These are phyloP conservation scores for Clarias platycephalus DNA, from an alignment of 2,797 vertebrate genomes.

Conservation along the genomic window DNA sequence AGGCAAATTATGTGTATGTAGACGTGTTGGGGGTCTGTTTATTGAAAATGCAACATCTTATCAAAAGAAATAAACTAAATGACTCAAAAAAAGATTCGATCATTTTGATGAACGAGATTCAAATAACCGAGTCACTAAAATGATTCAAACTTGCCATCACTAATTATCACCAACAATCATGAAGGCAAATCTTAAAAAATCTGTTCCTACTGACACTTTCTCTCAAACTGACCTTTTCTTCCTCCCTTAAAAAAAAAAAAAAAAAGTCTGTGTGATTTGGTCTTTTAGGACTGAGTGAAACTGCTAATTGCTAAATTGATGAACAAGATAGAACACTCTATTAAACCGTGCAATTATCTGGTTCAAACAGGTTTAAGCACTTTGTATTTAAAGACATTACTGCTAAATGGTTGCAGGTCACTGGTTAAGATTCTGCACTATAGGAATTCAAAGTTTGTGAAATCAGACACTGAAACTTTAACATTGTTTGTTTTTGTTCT, in stretches of 20 bases:
- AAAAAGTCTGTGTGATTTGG: background rate
- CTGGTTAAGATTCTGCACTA: background rate
- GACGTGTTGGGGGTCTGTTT: too few relatives aligned
- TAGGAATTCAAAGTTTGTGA: background rate
- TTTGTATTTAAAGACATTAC: background rate
- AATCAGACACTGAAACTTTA: background rate
- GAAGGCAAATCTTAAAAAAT: too few relatives aligned
- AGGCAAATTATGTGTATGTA: too few relatives aligned
- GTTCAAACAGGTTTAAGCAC: background rate
- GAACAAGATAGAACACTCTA: slow-evolving; percentile 11
- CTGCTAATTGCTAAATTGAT: slow-evolving; percentile 30
- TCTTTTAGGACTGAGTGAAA: background rate
- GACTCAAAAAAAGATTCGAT: too few relatives aligned
- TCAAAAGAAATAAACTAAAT: too few relatives aligned
- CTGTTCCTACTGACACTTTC: background rate
- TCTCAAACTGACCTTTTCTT: background rate
- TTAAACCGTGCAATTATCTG: background rate
- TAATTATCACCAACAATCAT: too few relatives aligned
- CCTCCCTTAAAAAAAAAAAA: background rate
- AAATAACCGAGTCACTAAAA: too few relatives aligned
- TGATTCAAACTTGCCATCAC: too few relatives aligned
- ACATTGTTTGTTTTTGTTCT: background rate
- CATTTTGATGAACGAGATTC: too few relatives aligned
- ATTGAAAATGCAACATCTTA: too few relatives aligned
- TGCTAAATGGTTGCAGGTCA: background rate